phyloP scores from a whole-genome alignment of 1,140 invertebrate species.

The Leptinotarsa undecemlineata region DNA sequence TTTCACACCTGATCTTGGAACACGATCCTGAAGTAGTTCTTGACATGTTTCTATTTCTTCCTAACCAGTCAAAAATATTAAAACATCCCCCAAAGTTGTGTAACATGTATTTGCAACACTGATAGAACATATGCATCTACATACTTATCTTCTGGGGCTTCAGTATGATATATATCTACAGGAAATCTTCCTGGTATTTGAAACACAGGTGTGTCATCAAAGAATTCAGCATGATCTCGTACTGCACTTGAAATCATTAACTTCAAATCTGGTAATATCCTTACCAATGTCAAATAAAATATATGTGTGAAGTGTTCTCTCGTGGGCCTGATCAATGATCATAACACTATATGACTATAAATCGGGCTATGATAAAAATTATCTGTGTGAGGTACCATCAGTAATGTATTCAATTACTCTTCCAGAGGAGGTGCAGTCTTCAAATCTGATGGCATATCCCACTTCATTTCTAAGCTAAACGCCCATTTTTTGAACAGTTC shows the following conservation, averaged over 20 bases:
- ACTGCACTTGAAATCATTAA: slow-evolving; percentile 97
- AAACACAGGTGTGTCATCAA: slow-evolving; percentile 98
- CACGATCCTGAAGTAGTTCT: not conserved
- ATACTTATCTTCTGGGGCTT: slow-evolving; percentile 98
- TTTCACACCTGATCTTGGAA: no score
- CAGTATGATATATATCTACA: slow-evolving; percentile 98
- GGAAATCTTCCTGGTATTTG: slow-evolving; percentile 89
- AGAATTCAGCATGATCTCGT: slow-evolving; percentile 97
- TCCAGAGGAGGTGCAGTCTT: slow-evolving; percentile 95
- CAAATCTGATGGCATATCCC: slow-evolving; percentile 99
- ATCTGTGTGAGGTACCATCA: slow-evolving; percentile 71
- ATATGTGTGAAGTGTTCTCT: slow-evolving; percentile 91
- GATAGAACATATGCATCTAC: slow-evolving; percentile 96
- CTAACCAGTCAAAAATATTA: slow-evolving; percentile 93
- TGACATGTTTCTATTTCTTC: slow-evolving; percentile 97
- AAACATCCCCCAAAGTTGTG: slow-evolving; percentile 82
- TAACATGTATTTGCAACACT: slow-evolving; percentile 66
- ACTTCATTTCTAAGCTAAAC: slow-evolving; percentile 93
- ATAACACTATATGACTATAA: slow-evolving; percentile 94
- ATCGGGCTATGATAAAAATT: slow-evolving; percentile 97
- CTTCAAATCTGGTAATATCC: slow-evolving; percentile 95
- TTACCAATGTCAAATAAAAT: slow-evolving; percentile 98
- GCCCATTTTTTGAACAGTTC: slow-evolving; percentile 99
- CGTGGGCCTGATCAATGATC: slow-evolving; percentile 99
- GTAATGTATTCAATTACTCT: slow-evolving; percentile 73